Evolutionary conservation across 92 coral and sea anemone genomes (phyloP).

Genomic region (Epizoanthus ramosus): DNA sequence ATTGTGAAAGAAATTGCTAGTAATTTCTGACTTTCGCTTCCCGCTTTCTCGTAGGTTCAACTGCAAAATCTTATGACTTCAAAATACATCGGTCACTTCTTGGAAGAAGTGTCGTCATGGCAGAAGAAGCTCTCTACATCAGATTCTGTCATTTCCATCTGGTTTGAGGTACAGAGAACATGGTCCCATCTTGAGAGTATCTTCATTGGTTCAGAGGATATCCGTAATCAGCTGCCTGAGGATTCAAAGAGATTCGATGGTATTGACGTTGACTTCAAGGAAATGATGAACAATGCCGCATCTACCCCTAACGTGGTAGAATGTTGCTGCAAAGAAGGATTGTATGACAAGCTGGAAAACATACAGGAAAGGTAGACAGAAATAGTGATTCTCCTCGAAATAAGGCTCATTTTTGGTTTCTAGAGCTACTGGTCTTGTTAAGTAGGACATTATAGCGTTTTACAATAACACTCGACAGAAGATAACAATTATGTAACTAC

Average conservation of each 20-base stretch:
- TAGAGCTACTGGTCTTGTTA: not conserved
- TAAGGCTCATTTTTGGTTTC: no score
- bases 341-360: slow-evolving; percentile 92
- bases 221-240: slow-evolving; percentile 95
- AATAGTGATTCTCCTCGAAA: not conserved
- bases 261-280: slow-evolving; percentile 94
- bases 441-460: not conserved
- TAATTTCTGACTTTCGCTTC: not conserved
- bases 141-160: slow-evolving; percentile 95
- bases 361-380: slow-evolving; percentile 87
- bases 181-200: slow-evolving; percentile 99
- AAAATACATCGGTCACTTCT: slow-evolving; percentile 96
- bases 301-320: slow-evolving; percentile 93
- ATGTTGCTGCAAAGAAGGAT: slow-evolving; percentile 88
- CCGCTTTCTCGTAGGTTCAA: slow-evolving; percentile 68
- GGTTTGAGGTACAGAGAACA: slow-evolving; percentile 98
- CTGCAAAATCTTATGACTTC: slow-evolving; percentile 98
- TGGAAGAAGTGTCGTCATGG: slow-evolving; percentile 98
- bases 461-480: no score
- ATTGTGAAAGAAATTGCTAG: not conserved
- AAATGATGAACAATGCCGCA: slow-evolving; percentile 86
- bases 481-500: not conserved
- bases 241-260: slow-evolving; percentile 99
- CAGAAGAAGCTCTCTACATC: slow-evolving; percentile 95
- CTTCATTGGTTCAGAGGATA: slow-evolving; percentile 98